These are phyloP conservation scores for Chaetodon trifasciatus DNA, from an alignment of 2,797 vertebrate species.

Conservation along the genomic window DNA sequence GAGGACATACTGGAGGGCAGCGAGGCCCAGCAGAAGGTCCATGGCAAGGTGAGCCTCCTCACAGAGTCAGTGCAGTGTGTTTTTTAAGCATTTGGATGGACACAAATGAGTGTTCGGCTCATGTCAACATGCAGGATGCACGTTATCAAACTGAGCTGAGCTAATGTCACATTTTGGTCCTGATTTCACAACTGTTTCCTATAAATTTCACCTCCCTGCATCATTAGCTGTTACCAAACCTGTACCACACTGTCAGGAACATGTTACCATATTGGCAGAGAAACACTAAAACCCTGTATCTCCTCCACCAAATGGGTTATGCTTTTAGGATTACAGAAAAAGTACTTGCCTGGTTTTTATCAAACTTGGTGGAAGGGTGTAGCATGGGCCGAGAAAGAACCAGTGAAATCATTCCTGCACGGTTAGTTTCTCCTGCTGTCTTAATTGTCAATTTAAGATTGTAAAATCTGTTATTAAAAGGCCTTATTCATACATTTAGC, in stretches of 20 bases:
- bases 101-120: background rate
- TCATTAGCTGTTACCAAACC: background rate
- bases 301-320: no score
- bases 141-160: background rate
- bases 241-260: background rate
- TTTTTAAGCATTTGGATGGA: background rate
- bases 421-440: background rate
- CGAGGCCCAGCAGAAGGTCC: conserved; percentile 92
- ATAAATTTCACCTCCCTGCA: background rate
- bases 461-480: background rate
- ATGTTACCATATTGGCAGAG: background rate
- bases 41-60: conserved; percentile 90
- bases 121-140: background rate
- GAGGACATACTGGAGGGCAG: conserved; percentile 93
- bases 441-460: background rate
- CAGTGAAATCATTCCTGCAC: background rate
- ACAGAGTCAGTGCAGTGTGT: background rate
- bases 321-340: no score
- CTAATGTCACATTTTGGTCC: background rate
- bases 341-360: no score
- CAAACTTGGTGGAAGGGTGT: no score
- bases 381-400: no score
- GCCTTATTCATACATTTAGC: background rate
- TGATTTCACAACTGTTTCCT: background rate
- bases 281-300: background rate